Evolutionary conservation across 1,140 invertebrate species (phyloP), one percentile per base, ranked within the genome.

Genomic region (Notospermus geniculatus): DNA sequence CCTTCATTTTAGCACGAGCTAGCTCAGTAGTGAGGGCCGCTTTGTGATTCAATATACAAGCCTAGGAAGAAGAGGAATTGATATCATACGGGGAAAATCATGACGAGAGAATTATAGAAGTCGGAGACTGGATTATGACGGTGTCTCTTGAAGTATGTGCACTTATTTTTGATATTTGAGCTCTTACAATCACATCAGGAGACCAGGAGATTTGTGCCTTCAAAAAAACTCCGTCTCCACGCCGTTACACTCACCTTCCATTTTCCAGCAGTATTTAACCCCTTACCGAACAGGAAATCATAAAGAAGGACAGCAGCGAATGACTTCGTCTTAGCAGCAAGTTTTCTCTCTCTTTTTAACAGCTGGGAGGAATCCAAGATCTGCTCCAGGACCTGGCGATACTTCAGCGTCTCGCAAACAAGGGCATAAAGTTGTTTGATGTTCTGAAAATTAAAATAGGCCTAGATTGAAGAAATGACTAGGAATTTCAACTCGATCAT

Each of bases 201-300:
- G n/a, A n/a, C n/a, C n/a, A n/a, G n/a, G n/a, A n/a, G n/a, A n/a
- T n/a, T n/a, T n/a, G n/a, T n/a, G n/a, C n/a, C n/a, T n/a, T n/a
- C n/a, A n/a, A n/a, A n/a, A n/a, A n/a, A n/a, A n/a, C n/a, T n/a
- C n/a, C n/a, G n/a, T n/a, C n/a, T n/a, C n/a, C n/a, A n/a, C n/a
- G n/a, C n/a, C n/a, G n/a, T 43, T 43, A 43, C 46, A 27, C 46
- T 5, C 4, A 50, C 25, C 25, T 50, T 50, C 46, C 46, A 50
- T 9, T 50, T 50, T 50, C 46, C 25, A 50, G 46, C 25, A 27
- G 46, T n/a, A 5, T 23, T 5, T n/a, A 93, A 80, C 85, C 85
- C 72, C 80, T 90, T 89, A 45, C 90, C 90, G 84, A 89, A 91
- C n/a, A 93, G 76, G 27, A 92, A 80, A 78, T 94, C 91, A 43